These are phyloP conservation scores for Rostratula benghalensis DNA, from an alignment of 2,113 vertebrate genomes.

Conservation along the genomic window DNA sequence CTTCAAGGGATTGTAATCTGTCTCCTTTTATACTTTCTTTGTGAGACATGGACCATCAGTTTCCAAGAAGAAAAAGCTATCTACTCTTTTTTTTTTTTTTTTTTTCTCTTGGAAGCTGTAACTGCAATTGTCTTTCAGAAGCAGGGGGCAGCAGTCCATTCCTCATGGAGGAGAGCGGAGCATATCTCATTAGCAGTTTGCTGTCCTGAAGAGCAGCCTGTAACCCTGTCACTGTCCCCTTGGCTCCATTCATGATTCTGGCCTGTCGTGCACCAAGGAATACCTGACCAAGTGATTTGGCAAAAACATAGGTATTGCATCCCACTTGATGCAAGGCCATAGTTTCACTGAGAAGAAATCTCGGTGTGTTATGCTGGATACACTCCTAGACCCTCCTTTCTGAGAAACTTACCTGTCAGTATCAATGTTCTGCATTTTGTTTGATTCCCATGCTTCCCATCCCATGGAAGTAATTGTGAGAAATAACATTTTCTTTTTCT, in stretches of 20 bases:
- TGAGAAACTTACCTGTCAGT: neutral
- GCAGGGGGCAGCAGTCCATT: neutral
- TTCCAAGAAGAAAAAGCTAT: neutral
- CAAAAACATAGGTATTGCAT: neutral
- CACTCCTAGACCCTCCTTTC: neutral
- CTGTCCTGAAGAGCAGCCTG: neutral
- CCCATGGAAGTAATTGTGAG: neutral
- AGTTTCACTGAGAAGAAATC: neutral
- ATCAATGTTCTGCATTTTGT: neutral
- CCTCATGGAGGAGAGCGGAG: neutral
- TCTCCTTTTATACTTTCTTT: neutral
- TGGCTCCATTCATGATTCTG: neutral
- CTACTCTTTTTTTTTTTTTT: neutral
- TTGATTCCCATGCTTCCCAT: neutral
- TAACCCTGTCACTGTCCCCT: neutral
- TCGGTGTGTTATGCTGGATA: neutral
- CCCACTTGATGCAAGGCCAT: neutral
- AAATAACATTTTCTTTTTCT: neutral
- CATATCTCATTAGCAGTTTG: neutral
- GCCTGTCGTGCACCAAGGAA: neutral
- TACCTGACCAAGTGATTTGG: neutral
- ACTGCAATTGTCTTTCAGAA: neutral
- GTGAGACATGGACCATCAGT: neutral
- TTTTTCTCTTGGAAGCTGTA: too few species aligned
- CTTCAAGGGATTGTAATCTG: neutral